phyloP scores from a whole-genome alignment of 1,140 invertebrate genomes.

The Phymastichus coffea region DNA sequence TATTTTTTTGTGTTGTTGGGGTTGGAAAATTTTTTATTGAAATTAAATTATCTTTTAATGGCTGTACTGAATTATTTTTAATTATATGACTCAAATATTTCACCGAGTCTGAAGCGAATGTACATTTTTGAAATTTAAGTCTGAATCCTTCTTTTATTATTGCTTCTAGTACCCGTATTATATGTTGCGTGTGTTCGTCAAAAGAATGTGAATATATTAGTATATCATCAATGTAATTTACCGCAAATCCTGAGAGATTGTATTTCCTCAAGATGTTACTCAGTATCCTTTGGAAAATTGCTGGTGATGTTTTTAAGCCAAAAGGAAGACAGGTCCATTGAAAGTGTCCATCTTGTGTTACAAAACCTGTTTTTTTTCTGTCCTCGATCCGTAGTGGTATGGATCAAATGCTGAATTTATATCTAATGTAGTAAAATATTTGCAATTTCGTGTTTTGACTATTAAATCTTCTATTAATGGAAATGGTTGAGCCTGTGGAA shows the following conservation, averaged over 20 bases:
- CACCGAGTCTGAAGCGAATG: not conserved
- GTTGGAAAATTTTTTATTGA: not conserved
- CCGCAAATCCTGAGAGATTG: constrained; percentile 32
- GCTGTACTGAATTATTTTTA: not conserved
- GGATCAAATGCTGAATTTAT: constrained; percentile 1
- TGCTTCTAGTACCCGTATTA: not conserved
- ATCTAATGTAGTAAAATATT: not conserved
- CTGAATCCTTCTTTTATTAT: constrained; percentile 6
- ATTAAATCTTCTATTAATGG: constrained; percentile 1
- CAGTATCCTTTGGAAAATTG: constrained; percentile 29
- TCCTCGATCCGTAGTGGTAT: not conserved
- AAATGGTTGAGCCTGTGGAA: not conserved
- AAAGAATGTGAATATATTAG: constrained; percentile 39
- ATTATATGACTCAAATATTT: constrained; percentile 12
- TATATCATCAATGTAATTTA: constrained; percentile 43
- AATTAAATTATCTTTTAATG: constrained; percentile 29
- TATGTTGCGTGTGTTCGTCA: not conserved
- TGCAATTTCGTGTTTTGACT: constrained; percentile 1
- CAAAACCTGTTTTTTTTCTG: constrained; percentile 4
- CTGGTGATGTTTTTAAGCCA: constrained; percentile 23
- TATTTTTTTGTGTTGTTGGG: constrained; percentile 13
- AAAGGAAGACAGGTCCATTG: constrained; percentile 24
- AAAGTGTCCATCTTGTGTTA: constrained; percentile 17
- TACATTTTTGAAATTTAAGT: constrained; percentile 3
- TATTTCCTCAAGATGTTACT: constrained; percentile 39